Evolutionary conservation across 2,113 vertebrate genomes (phyloP), one percentile per base, ranked within the genome.

Genomic region (Dasyprocta punctata): DNA sequence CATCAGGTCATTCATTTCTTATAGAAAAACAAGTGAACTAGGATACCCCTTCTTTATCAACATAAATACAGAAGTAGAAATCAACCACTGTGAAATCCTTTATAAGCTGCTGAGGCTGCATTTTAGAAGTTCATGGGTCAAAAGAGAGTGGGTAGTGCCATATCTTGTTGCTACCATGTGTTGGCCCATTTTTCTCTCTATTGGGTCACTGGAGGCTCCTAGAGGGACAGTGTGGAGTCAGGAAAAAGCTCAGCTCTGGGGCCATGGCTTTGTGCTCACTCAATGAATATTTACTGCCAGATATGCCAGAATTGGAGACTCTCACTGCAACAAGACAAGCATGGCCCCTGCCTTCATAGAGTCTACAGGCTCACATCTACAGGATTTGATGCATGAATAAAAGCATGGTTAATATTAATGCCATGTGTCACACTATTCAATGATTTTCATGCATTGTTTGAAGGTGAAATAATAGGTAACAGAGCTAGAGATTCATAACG

Each of bases 261-360:
- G 14, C 33, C 41, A 36, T 0, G 1, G n/a, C 60, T 41, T 0
- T 41, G 24, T 16, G 0, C 3, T 60, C 20, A 22, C 17, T 36
- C 56, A 22, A 8, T n/a, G 13, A 44, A 17, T 7, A 9, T 2
- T 14, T 54, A 38, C 20, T 20, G 16, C 13, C 63, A 47, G 73
- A 19, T 24, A 0, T 6, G 63, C 84, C 16, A 20, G 4, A 22
- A 16, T 2, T 19, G 16, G 19, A 12, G 24, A 52, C 28, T n/a
- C 4, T n/a, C 4, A 41, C 1, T 9, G 61, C 33, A 26, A 41
- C 3, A 38, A 73, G 47, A 36, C 63, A 38, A 60, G 28, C 6
- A 7, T 60, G 36, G 38, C 8, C n/a, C 1, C 78, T 88, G 78
- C 30, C 26, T 63, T 88, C 78, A 7, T 65, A 82, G 61, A 75